Percentiles rank a stretch among this genome's conserved stretches.
Evolutionary conservation across 2,113 vertebrate species (phyloP).

Genomic region (Microtus montanus): DNA sequence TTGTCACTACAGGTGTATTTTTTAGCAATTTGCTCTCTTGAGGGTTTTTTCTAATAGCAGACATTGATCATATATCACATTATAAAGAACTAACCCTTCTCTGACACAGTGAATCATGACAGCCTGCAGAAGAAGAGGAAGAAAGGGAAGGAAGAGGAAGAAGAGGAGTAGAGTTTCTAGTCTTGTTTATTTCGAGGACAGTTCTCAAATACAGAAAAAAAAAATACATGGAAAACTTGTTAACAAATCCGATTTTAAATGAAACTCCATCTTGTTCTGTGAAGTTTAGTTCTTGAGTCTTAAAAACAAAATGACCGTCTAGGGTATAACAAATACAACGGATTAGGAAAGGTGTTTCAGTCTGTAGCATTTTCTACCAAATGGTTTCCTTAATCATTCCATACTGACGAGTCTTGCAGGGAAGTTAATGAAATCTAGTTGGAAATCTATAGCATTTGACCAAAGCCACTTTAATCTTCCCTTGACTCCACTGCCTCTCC

Average conservation of each 20-base stretch:
- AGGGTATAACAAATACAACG: conserved; percentile 32
- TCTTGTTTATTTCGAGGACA: conserved; percentile 38
- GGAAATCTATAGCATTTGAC: conserved; percentile 50
- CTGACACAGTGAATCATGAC: not conserved
- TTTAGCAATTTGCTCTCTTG: not conserved
- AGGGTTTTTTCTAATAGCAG: not conserved
- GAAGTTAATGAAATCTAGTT: conserved; percentile 65
- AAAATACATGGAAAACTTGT: not conserved
- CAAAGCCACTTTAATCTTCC: not conserved
- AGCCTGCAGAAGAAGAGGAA: not conserved
- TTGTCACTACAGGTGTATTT: not conserved
- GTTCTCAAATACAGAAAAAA: not conserved
- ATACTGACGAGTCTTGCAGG: conserved; percentile 16
- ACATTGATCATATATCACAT: not conserved
- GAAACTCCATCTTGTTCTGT: not conserved
- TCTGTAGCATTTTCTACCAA: conserved; percentile 55
- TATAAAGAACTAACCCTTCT: not conserved
- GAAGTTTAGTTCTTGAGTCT: not conserved
- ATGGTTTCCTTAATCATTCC: conserved; percentile 52
- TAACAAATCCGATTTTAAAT: conserved; percentile 1
- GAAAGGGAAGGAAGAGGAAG: rapidly evolving
- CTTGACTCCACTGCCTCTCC: not conserved
- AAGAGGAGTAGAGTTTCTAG: not conserved
- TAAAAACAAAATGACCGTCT: conserved; percentile 40
- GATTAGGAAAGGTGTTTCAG: conserved; percentile 30